Conservation (phyloP, 2,797 vertebrate species). For the Phoebastria nigripes region DNA sequence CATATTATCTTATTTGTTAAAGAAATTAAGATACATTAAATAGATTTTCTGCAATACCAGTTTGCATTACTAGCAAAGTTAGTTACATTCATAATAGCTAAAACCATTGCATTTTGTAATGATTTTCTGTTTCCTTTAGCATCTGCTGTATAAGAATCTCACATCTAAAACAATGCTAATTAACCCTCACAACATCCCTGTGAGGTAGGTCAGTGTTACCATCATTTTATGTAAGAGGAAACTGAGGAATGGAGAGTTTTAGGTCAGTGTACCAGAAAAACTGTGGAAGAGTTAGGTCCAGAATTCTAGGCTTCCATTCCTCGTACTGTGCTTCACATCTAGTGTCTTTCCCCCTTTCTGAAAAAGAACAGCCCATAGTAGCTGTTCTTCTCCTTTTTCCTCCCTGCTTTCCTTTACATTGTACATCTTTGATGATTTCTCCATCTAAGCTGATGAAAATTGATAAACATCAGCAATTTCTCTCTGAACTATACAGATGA, state of each 20-base stretch:
- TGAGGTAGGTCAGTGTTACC: slow-evolving; percentile 30
- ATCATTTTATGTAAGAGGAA: not conserved
- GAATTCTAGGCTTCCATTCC: not conserved
- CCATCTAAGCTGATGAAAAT: not conserved
- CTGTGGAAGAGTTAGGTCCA: not conserved
- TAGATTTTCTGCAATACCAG: not conserved
- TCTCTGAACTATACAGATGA: not conserved
- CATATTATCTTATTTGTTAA: slow-evolving; percentile 9
- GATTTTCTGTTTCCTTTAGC: not conserved
- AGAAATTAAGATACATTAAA: not conserved
- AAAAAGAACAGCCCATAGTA: not conserved
- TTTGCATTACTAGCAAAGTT: slow-evolving; percentile 3
- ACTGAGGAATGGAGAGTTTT: not conserved
- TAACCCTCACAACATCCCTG: slow-evolving; percentile 10
- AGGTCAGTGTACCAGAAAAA: not conserved
- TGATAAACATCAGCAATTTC: not conserved
- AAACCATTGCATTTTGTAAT: not conserved
- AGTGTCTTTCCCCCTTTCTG: not conserved
- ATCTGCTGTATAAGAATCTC: not conserved
- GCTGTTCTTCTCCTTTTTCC: not conserved
- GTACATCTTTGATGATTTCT: not conserved
- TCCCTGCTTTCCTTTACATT: not conserved
- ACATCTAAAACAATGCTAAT: not conserved
- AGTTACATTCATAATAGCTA: not conserved
- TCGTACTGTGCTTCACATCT: not conserved